These are phyloP conservation scores for Ormyrus thymus DNA, from an alignment of 2,888 invertebrate species.

Conservation along the genomic window DNA sequence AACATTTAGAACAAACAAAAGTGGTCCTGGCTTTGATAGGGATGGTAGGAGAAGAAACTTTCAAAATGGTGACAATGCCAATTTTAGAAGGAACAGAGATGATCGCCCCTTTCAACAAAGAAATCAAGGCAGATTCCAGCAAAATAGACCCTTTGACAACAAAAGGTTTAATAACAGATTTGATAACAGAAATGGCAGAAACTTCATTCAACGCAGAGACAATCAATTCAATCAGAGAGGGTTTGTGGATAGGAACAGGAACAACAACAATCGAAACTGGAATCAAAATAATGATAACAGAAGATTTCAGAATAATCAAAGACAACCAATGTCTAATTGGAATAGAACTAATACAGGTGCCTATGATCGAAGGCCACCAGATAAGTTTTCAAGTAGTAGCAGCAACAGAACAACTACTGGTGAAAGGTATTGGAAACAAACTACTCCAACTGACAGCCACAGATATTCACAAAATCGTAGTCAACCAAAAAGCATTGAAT, in stretches of 20 bases:
- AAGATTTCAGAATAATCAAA: constrained; percentile 51
- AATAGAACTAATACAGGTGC: constrained; percentile 53
- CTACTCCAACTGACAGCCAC: constrained; percentile 31
- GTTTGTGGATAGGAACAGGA: constrained; percentile 57
- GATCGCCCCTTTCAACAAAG: constrained; percentile 50
- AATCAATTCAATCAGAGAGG: constrained; percentile 57
- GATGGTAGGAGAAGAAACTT: constrained; percentile 51
- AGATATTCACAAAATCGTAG: constrained; percentile 50
- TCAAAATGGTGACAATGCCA: constrained; percentile 52
- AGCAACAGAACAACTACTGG: constrained; percentile 46
- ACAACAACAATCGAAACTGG: constrained; percentile 48
- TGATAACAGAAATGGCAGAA: constrained; percentile 58
- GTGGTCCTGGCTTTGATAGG: constrained; percentile 41
- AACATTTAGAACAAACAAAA: constrained; percentile 33
- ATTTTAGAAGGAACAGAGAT: constrained; percentile 49
- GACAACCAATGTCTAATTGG: constrained; percentile 53
- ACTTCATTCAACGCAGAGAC: constrained; percentile 55
- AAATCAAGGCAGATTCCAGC: constrained; percentile 54
- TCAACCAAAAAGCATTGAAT: constrained; percentile 42
- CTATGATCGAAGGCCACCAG: constrained; percentile 52
- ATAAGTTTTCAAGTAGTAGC: constrained; percentile 40
- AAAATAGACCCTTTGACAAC: constrained; percentile 53
- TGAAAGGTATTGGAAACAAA: constrained; percentile 52
- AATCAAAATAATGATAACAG: constrained; percentile 56
- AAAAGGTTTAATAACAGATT: constrained; percentile 57